Percentiles rank a stretch among this genome's conserved stretches.
phyloP scores from a whole-genome alignment of 30 jellyfish, hydroid and myxozoan species.

The Cassiopea andromeda region DNA sequence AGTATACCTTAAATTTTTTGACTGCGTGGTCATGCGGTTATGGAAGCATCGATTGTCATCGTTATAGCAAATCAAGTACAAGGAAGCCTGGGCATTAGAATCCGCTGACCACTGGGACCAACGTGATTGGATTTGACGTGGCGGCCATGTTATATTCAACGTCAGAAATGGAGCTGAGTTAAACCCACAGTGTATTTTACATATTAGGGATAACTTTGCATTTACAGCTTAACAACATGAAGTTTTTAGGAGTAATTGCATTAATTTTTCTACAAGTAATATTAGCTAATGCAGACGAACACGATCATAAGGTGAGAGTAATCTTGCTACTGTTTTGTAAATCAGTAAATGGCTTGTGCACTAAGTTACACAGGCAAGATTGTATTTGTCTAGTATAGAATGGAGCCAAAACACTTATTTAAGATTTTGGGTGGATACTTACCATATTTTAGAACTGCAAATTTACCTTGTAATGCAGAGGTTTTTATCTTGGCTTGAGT shows the following conservation, averaged over 20 bases:
- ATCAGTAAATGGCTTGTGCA: not conserved
- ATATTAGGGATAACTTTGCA: not conserved
- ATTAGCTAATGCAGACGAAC: constrained; percentile 55
- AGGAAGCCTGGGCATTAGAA: constrained; percentile 22
- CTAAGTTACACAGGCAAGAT: not conserved
- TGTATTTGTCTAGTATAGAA: too few species aligned
- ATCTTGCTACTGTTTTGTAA: not conserved
- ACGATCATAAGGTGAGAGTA: constrained; percentile 63
- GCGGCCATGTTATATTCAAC: constrained; percentile 63
- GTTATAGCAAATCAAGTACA: not conserved
- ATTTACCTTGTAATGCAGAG: too few species aligned
- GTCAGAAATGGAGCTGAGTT: not conserved
- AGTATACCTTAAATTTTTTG: too few species aligned
- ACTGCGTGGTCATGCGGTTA: too few species aligned
- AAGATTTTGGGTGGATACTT: too few species aligned
- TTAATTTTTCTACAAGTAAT: not conserved
- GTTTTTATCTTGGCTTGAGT: too few species aligned
- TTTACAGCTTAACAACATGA: constrained; percentile 4
- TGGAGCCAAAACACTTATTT: too few species aligned
- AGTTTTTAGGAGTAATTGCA: constrained; percentile 4
- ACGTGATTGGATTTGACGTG: constrained; percentile 55
- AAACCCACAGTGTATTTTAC: not conserved
- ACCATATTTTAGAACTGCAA: too few species aligned
- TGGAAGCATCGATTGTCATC: too few species aligned
- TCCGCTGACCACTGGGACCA: constrained; percentile 65